phyloP scores from a whole-genome alignment of 2,797 vertebrate species.

The Eulemur coronatus region DNA sequence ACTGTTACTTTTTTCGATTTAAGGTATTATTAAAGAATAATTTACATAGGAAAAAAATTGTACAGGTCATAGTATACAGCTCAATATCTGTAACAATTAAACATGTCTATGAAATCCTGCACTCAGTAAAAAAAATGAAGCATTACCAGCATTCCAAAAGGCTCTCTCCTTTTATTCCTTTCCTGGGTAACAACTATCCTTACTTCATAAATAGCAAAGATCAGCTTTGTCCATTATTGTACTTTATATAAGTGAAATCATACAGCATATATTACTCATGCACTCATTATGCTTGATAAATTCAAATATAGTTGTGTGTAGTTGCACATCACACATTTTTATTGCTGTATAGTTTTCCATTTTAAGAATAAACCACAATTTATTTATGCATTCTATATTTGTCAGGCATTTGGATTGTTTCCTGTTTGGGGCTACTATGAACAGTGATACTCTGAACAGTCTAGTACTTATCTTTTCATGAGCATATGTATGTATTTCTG shows the following conservation, averaged over 20 bases:
- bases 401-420: background rate
- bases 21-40: background rate
- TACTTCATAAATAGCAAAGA: background rate
- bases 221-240: background rate
- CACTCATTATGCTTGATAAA: background rate
- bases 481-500: background rate
- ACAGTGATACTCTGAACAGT: background rate
- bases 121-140: background rate
- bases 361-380: constrained; percentile 11
- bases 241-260: background rate
- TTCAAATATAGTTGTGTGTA: background rate
- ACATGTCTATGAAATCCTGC: background rate
- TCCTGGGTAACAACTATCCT: background rate
- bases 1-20: background rate
- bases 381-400: constrained; percentile 26
- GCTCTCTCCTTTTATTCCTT: background rate
- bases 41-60: background rate
- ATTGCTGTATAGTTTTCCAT: constrained; percentile 41
- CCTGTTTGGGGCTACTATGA: background rate
- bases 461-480: background rate
- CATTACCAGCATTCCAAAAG: background rate
- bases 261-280: background rate
- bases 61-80: background rate
- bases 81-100: background rate
- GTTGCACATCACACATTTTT: background rate